These are phyloP conservation scores for Notarius quadriscutis DNA, from an alignment of 2,113 vertebrate genomes.

Conservation along the genomic window DNA sequence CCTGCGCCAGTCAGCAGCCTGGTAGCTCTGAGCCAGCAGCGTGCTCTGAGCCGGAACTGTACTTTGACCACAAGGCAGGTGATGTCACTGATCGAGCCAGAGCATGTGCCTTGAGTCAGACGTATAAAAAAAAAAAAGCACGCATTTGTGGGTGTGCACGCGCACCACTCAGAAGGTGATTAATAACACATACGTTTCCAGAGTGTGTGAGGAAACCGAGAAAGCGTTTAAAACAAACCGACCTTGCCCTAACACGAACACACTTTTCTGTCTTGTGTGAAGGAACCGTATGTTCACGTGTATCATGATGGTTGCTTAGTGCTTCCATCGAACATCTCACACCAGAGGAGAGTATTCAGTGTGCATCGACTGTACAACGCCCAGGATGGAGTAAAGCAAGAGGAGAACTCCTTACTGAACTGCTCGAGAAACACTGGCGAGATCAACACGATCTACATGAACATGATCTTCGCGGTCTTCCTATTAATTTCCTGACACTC, in stretches of 20 bases:
- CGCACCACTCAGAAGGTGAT: not conserved
- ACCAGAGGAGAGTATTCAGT: not conserved
- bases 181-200: not conserved
- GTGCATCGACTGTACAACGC: not conserved
- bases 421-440: not conserved
- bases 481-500: not conserved
- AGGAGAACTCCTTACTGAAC: not conserved
- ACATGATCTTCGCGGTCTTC: not conserved
- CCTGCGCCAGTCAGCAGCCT: conserved; percentile 37
- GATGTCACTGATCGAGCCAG: conserved; percentile 71
- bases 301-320: not conserved
- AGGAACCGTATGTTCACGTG: not conserved
- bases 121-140: not conserved
- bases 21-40: conserved; percentile 54
- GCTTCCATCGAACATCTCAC: not conserved
- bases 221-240: not conserved
- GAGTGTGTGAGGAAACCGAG: not conserved
- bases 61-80: conserved; percentile 77
- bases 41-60: conserved; percentile 71
- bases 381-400: not conserved
- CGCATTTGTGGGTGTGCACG: no score
- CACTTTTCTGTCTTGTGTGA: not conserved
- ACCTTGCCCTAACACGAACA: not conserved
- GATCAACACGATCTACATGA: not conserved
- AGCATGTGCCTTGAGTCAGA: conserved; percentile 60